Evolutionary conservation across 2,888 invertebrate species (phyloP), one percentile per base, ranked within the genome.

Genomic region (Apamea monoglypha): DNA sequence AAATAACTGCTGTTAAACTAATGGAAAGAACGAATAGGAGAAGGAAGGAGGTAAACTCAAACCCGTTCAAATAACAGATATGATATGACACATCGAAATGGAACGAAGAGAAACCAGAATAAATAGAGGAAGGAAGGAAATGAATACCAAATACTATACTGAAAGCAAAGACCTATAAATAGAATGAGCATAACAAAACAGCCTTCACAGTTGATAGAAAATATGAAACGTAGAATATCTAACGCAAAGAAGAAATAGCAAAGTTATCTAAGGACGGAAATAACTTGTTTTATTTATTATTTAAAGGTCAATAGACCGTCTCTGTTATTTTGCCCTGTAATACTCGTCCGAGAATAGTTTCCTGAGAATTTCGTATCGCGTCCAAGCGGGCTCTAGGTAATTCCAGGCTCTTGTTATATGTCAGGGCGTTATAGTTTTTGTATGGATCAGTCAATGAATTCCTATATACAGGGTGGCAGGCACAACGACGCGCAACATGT

Each of bases 231-330:
- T 18, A 71, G 18, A 36, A 10, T 25, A 59, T 2, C 16, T 21
- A 36, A n/a, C 12, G 18, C 36, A 50, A 50, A 67, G 53, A 64
- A 32, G 61, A 71, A 73, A 66, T 70, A 59, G 29, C 10, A 53
- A 70, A 70, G 50, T 70, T 69, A 71, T 61, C 18, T 72, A 21
- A 2, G 40, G 50, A 70, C 44, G 32, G 36, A 80, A 80, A 85
- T 81, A 76, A 36, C 67, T 71, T 68, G 72, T 64, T 80, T 25
- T 68, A 85, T 87, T 85, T 88, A 76, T 75, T 80, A 74, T 85
- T 63, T 73, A 85, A 84, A 84, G 75, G 84, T 85, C 85, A 84
- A 70, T 50, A 74, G 74, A 76, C 85, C 72, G 70, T 75, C 81
- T 67, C 70, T 40, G 81, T 74, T 59, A 80, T 76, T 67, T 64